Evolutionary conservation across 2,113 vertebrate species (phyloP).

Genomic region (Herpetotheres cachinnans): DNA sequence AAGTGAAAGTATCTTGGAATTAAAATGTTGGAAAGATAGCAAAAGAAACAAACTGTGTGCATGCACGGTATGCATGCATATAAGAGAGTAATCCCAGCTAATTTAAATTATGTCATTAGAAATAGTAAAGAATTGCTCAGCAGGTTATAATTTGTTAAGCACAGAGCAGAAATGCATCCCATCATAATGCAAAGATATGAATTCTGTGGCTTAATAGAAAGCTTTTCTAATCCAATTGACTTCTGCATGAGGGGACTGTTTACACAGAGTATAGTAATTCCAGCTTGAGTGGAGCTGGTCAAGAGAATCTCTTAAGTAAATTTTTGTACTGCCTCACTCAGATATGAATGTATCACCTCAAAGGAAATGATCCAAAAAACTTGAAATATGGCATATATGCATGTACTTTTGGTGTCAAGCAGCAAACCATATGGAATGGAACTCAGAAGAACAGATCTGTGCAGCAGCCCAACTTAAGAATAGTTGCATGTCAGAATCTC

Average conservation of each 20-base stretch:
- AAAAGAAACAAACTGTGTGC: background rate
- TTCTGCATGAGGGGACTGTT: background rate
- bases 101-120: background rate
- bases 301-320: background rate
- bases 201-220: background rate
- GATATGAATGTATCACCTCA: background rate
- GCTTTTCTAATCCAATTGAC: background rate
- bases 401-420: background rate
- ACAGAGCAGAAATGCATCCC: background rate
- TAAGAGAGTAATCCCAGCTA: background rate
- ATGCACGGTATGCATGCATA: accelerated
- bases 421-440: background rate
- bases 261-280: background rate
- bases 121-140: background rate
- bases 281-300: background rate
- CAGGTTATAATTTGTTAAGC: background rate
- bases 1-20: background rate
- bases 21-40: background rate
- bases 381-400: background rate
- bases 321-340: background rate
- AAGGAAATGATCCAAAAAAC: background rate
- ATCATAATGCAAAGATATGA: background rate
- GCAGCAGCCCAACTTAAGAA: background rate
- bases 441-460: background rate
- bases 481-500: background rate